Base-by-base conservation (phyloP, 1,140 invertebrate genomes). In the Trichomalopsis sarcophagae region DNA sequence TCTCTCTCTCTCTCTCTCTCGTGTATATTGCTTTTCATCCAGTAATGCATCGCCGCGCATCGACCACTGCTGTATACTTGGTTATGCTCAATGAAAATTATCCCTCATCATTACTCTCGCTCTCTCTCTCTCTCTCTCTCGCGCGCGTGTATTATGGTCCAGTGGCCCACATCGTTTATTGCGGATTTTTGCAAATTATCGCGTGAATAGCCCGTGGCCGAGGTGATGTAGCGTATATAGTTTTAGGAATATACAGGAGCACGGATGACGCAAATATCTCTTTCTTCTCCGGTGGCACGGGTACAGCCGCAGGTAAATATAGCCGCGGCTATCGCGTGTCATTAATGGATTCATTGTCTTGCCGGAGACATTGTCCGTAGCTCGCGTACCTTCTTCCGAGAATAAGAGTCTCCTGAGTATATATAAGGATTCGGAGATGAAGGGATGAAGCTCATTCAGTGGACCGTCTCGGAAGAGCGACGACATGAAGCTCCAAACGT, bases 341-440 rank as follows among this genome's bases (percentile, higher is more conserved):
- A 83, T 76, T 90, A 90, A 91, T 90, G 89, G 89, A 87, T 86
- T 87, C 85, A 83, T 87, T 85, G 80, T 85, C 44, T 44, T 17
- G 33, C 10, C 11, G 9, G 27, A 71, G 30, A 71, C 27, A 71
- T 44, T 44, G 40, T 44, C 40, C 33, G 2, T 0, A 44, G 40
- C 40, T 44, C 40, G 27, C 30, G 13, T 30, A 27, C 27, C 66
- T 14, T 14, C 66, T 21, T 68, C 27, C 23, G 27, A 27, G 9
- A 33, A n/a, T n/a, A 71, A 27, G 68, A 30, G 3, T 7, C 30
- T 27, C 23, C 68, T 9, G 9, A 0, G 23, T 1, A 44, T 62
- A 62, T 62, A 62, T 62, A 62, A 62, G 55, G 11, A n/a, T 1
- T 7, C 21, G 7, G 55, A 1, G 17, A 7, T 62, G 21, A 62